Evolutionary conservation across 2,888 invertebrate species (phyloP), one percentile per base, ranked within the genome.

Genomic region (Drosophila stalkeri): DNA sequence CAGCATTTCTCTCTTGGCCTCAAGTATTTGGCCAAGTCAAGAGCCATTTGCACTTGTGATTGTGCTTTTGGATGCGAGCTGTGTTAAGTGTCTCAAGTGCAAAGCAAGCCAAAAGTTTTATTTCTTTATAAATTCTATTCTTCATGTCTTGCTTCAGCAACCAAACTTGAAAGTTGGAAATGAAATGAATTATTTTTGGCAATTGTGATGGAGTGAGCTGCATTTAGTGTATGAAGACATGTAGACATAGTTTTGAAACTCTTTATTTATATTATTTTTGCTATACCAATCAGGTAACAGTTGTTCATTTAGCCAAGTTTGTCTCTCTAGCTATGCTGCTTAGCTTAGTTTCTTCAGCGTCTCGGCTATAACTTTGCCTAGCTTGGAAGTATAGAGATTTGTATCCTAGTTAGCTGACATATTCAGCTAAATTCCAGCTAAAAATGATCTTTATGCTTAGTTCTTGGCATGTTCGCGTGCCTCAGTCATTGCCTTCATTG

Each of bases 21-120:
- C 67, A 66, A 65, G 57, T 57, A 37, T 33, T 44, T 80, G 66
- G 59, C 59, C 68, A 72, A 72, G 55, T 60, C 72, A 65, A 75
- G 59, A 35, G 71, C 63, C 37, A 64, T 65, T 64, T 23, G 37
- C 51, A 37, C 27, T 44, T 31, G 20, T 39, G 12, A 31, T 46
- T 65, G 14, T 9, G 14, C 18, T 9, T 64, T 18, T 12, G 11
- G 8, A 12, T 49, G 16, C 23, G n/a, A 27, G 44, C 46, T 14
- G 14, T 18, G 39, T n/a, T 12, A 64, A 35, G 47, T 59, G 44
- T 14, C 16, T 35, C 23, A 4, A 51, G 51, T 51, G 51, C 51
- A 4, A 14, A 35, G 51, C 33, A 33, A 33, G 51, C 51, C 33
- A 20, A 51, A 51, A 51, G 8, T 35, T 35, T 20, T 33, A 51